Evolutionary conservation across 1,140 invertebrate species (phyloP), one percentile per base, ranked within the genome.

Genomic region (Cotesia vestalis): DNA sequence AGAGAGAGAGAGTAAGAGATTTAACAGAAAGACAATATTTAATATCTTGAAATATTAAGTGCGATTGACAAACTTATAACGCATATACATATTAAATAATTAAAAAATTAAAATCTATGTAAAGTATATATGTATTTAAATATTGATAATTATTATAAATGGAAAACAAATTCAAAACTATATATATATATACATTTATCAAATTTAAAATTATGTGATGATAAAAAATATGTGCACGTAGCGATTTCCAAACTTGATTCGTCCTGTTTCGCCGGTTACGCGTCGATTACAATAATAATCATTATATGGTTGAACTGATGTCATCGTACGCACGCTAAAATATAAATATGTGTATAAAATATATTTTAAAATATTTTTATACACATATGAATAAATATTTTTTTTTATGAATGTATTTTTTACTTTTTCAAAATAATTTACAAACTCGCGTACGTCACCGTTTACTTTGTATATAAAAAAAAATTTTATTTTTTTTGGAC

Each of bases 1-100:
- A 55, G 62, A 53, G 46, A 52, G 40, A 38, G 46, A 59, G 14
- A 46, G 38, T 17, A 61, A 63, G 46, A 38, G 6, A 73, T 64
- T 51, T 57, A 53, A 35, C 4, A 55, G 75, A 79, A 75, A 76
- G 78, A 77, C 77, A 78, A 79, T 78, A 72, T 72, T 72, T 27
- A 64, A 57, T 60, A 57, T 66, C 52, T 59, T 20, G 61, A 52
- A 64, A 66, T 36, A 61, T 36, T 36, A 68, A 61, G 55, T 36
- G n/a, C 8, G 17, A 4, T 53, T 27, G 53, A 68, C 34, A 36
- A 55, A 68, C 66, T 66, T 17, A 52, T n/a, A 63, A 60, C 46
- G 69, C 69, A 66, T 38, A 71, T 71, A 71, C 27, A 63, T 61
- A 14, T 52, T 27, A 52, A 66, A 38, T 51, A 67, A n/a, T 17